Conservation (phyloP, 2,888 invertebrate species). For the Leptinotarsa juncta region DNA sequence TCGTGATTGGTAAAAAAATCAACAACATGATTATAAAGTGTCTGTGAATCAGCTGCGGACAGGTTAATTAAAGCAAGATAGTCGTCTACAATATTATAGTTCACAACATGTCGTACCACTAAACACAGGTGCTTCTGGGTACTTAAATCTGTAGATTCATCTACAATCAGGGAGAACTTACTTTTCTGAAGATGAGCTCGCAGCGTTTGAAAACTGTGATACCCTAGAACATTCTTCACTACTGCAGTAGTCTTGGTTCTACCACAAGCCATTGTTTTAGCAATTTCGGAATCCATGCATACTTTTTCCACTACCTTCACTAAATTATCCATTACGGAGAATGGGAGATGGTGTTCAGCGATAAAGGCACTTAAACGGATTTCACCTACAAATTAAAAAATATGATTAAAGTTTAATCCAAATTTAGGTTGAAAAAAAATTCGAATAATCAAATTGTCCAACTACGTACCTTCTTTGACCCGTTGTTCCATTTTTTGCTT, state of each 20-base stretch:
- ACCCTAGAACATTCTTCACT: constrained; percentile 1
- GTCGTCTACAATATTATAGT: constrained; percentile 3
- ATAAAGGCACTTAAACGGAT: background rate
- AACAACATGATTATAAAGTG: constrained; percentile 3
- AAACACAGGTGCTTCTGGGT: constrained; percentile 1
- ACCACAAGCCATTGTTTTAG: background rate
- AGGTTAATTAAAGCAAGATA: background rate
- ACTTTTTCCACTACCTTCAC: background rate
- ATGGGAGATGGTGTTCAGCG: background rate
- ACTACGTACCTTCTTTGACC: background rate
- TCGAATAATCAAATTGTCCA: background rate
- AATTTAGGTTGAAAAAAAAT: background rate
- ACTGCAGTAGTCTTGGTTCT: background rate
- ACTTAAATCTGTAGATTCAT: constrained; percentile 1
- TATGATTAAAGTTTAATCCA: background rate
- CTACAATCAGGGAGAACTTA: background rate
- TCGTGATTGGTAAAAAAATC: constrained; percentile 10
- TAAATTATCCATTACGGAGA: background rate
- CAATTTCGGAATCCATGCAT: constrained; percentile 1
- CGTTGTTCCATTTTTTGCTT: constrained; percentile 1
- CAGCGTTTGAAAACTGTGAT: background rate
- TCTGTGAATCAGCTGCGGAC: background rate
- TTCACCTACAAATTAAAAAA: background rate
- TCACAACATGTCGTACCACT: constrained; percentile 1
- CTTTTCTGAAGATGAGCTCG: constrained; percentile 1